A percentile compares a stretch with the other conserved stretches of the same genome.
These are phyloP conservation scores for Neodontobutis hainanensis DNA, from an alignment of 2,113 vertebrate genomes.

Conservation along the genomic window DNA sequence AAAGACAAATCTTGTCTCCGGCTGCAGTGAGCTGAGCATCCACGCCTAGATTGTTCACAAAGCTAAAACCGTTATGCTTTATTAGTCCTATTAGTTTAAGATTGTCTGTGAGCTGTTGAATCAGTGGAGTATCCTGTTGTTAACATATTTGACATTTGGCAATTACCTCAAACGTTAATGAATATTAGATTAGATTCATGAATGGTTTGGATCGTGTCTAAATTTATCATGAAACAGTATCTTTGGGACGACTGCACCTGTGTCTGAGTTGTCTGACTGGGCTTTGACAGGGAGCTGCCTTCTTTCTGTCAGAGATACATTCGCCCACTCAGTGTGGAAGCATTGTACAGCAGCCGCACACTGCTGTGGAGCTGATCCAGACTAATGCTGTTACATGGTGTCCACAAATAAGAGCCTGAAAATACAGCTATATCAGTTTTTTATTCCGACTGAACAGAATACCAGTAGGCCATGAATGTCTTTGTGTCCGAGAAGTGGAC, in stretches of 20 bases:
- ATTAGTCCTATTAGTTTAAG: too few relatives aligned
- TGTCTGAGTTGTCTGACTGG: constrained; percentile 8
- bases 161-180: too few relatives aligned
- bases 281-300: constrained; percentile 47
- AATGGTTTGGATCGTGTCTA: background rate
- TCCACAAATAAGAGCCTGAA: constrained; percentile 22
- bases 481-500: background rate
- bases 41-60: background rate
- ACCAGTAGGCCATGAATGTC: background rate
- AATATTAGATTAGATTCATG: background rate
- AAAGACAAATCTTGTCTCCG: background rate
- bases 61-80: background rate
- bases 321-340: constrained; percentile 27
- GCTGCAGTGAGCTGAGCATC: background rate
- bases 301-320: constrained; percentile 40
- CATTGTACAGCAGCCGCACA: constrained; percentile 21
- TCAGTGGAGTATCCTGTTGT: too few relatives aligned
- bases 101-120: too few relatives aligned
- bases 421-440: background rate
- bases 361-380: constrained; percentile 17
- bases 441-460: constrained; percentile 8
- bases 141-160: too few relatives aligned
- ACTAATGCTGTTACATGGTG: constrained; percentile 13
- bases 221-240: background rate
- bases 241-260: constrained; percentile 11